Evolutionary conservation across 2,797 vertebrate species (phyloP), one percentile per base, ranked within the genome.

Genomic region (Zalophus californianus): DNA sequence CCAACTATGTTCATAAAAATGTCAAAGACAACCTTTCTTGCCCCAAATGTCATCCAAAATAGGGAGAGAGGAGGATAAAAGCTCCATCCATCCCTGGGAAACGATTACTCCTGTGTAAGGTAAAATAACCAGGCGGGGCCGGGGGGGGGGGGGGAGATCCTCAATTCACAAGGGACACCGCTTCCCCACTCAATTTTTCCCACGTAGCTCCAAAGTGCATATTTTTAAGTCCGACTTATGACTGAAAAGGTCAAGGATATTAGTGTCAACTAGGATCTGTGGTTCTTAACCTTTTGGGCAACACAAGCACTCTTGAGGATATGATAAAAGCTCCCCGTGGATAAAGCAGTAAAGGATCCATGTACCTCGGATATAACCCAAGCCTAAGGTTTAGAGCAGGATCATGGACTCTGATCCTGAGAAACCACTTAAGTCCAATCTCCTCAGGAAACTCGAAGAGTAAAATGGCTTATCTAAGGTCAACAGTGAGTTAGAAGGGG

Each of bases 381-480:
- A 2, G 68, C 64, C 9, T 50, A n/a, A 2, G 44, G 50, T 12
- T 48, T 35, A 52, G 32, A 62, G 44, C 15, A 62, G 16, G 64
- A 64, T 64, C 54, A 8, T 3, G 77, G 44, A 72, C 48, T 56
- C 5, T 23, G 41, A 80, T 56, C 13, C 83, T 38, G 77, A 62
- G 92, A 72, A 92, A 86, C 9, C 20, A 70, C n/a, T 23, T 10
- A 80, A 48, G 73, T n/a, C 48, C 96, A 88, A 29, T 80, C 77
- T 50, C 73, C 92, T 23, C 75, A 62, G 52, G 56, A 96, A 95
- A 80, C 23, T 27, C 15, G 41, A 27, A 82, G 3, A 68, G 66
- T 32, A 54, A 90, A 85, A 78, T 21, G 82, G 66, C 58, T 91
- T 90, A 41, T 73, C 86, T 86, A 78, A 79, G 48, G 86, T 95